Percentiles rank a stretch among this genome's conserved stretches.
Conservation (phyloP, 2,888 invertebrate species). For the Atherix ibis region DNA sequence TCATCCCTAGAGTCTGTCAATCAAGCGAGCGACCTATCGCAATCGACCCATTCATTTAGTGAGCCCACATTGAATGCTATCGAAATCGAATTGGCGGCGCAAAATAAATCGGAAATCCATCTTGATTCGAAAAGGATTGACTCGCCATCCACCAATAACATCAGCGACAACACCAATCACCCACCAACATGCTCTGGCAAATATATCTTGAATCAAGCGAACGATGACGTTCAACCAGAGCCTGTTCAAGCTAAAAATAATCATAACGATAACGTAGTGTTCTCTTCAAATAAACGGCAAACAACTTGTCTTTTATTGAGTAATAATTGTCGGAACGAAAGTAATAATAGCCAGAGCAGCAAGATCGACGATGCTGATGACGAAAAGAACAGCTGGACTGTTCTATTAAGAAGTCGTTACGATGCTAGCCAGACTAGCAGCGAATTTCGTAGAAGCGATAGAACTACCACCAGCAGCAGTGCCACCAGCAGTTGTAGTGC, state of each 20-base stretch:
- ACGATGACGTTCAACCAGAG: neutral
- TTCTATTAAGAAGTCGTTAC: no score
- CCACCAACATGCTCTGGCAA: neutral
- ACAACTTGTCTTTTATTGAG: constrained; percentile 6
- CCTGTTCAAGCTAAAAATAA: neutral
- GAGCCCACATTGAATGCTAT: constrained; percentile 7
- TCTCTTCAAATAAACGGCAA: neutral
- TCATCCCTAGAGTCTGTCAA: constrained; percentile 5
- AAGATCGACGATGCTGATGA: no score
- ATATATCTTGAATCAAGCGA: neutral
- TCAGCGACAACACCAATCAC: constrained; percentile 1
- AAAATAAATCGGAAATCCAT: neutral
- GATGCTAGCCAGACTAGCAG: no score
- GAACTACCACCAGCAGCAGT: no score
- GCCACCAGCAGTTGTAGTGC: no score
- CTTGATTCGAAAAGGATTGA: neutral
- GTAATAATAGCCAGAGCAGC: neutral
- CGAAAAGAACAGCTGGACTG: no score
- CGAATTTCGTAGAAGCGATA: no score
- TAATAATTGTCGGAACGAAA: constrained; percentile 7
- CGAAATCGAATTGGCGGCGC: neutral
- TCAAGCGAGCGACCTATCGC: constrained; percentile 3
- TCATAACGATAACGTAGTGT: neutral
- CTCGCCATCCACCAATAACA: no score
- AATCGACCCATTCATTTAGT: constrained; percentile 7